Evolutionary conservation across 2,113 vertebrate species (phyloP).

Genomic region (Pomatostomus ruficeps): DNA sequence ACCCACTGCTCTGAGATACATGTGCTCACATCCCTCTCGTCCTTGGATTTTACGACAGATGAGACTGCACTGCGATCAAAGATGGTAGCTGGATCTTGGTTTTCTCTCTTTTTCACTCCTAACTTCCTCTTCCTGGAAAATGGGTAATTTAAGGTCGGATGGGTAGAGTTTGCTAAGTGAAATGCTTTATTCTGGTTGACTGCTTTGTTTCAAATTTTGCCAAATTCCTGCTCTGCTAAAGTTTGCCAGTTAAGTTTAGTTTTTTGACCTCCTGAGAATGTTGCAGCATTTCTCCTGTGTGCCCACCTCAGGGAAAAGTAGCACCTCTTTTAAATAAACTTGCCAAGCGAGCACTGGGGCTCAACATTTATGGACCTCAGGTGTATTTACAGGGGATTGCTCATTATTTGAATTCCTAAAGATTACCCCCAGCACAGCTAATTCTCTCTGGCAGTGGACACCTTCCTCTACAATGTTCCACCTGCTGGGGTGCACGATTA

Average conservation of each 20-base stretch:
- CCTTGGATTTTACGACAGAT: not conserved
- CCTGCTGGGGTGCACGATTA: not conserved
- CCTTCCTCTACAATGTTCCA: not conserved
- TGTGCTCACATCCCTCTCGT: not conserved
- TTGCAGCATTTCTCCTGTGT: not conserved
- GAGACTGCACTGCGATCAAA: not conserved
- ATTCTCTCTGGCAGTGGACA: not conserved
- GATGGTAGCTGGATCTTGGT: not conserved
- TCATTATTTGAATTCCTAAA: fast-evolving
- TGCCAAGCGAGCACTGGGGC: not conserved
- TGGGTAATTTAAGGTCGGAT: not conserved
- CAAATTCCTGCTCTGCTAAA: not conserved
- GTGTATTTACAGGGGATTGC: not conserved
- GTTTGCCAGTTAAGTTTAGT: not conserved
- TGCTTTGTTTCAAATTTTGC: not conserved
- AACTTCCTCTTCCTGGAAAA: not conserved
- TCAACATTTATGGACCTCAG: not conserved
- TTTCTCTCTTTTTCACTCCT: not conserved
- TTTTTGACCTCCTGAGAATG: not conserved
- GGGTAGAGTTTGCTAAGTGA: not conserved
- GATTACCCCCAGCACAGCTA: not conserved
- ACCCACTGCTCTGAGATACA: not conserved
- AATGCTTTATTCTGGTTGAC: not conserved
- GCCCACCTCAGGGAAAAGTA: not conserved
- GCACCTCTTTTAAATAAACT: not conserved